These are phyloP conservation scores for Drosophila pseudotakahashii DNA, from an alignment of 2,888 invertebrate species.

Conservation along the genomic window DNA sequence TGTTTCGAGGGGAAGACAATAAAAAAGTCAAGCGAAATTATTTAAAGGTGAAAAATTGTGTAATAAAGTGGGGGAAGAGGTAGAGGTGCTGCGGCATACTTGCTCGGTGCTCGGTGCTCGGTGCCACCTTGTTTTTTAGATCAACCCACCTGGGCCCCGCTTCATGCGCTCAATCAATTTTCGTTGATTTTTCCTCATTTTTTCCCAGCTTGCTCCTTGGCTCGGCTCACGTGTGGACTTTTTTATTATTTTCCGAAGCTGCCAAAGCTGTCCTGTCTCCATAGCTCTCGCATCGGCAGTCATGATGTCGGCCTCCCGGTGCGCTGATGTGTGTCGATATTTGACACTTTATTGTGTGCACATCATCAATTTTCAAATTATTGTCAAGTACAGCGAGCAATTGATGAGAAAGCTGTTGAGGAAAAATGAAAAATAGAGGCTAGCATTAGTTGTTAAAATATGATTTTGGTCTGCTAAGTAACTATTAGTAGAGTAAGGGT, in stretches of 20 bases:
- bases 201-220: conserved; percentile 33
- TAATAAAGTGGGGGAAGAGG: not conserved
- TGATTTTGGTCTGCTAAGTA: no score
- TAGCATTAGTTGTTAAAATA: not conserved
- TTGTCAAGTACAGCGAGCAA: conserved; percentile 48
- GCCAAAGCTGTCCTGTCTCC: conserved; percentile 49
- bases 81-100: not conserved
- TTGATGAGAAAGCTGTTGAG: not conserved
- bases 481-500: no score
- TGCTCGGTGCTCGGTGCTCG: not conserved
- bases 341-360: conserved; percentile 81
- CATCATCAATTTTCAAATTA: conserved; percentile 80
- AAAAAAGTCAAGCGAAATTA: conserved; percentile 50
- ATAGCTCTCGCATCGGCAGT: conserved; percentile 11
- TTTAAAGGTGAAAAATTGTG: conserved; percentile 66
- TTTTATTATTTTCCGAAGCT: conserved; percentile 54
- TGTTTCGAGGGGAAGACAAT: conserved; percentile 22
- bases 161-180: conserved; percentile 73
- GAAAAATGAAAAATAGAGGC: not conserved
- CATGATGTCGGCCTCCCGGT: conserved; percentile 52
- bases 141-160: conserved; percentile 10
- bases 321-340: conserved; percentile 71
- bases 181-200: conserved; percentile 37
- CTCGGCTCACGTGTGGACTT: conserved; percentile 58
- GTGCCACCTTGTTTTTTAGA: conserved; percentile 4